Base-by-base conservation (phyloP, 2,797 vertebrate species). In the Cephalopachus bancanus region DNA sequence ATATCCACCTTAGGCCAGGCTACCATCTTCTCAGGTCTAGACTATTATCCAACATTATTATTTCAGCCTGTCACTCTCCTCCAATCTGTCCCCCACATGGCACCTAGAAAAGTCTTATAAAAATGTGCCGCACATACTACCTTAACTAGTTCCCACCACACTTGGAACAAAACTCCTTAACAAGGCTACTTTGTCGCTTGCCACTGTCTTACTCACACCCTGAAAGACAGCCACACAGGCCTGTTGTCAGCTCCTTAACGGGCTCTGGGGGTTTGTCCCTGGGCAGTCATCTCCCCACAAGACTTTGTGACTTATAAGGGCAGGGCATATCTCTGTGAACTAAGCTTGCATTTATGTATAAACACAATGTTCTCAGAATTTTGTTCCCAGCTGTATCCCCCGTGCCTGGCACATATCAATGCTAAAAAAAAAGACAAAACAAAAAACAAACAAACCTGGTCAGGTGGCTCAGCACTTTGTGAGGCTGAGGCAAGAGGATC, bases 161-260 rank as follows among this genome's bases (percentile, higher is more conserved):
- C n/a, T 89, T 89, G 60, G 83, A 92, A 94, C 33, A 86, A 89
- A 94, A 90, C 24, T 84, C 78, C 69, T 89, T 91, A 75, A 85
- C 91, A 87, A 67, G 20, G 51, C 26, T 24, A 62, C 44, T 20
- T 19, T 22, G 19, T 83, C 67, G 44, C 76, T 62, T 28, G 57
- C 81, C 64, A 57, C 55, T 53, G 44, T 28, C 79, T 84, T 69
- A 7, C 59, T 91, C 65, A 51, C 15, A 30, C 28, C 89, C 55
- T 60, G 67, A 93, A 44, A 37, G 75, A 26, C 51, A 69, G 74
- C 19, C n/a, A 67, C 55, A 65, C 16, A 75, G 55, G 26, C 30
- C 76, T 86, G 53, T 69, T 78, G n/a, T 76, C 59, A 59, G 49
- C 15, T 95, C 75, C 74, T 75, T 37, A 75, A 75, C 17, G 74